A percentile compares a stretch with the other conserved stretches of the same genome.
Evolutionary conservation across 2,888 invertebrate genomes (phyloP).

Genomic region (Drosophila pegasa): DNA sequence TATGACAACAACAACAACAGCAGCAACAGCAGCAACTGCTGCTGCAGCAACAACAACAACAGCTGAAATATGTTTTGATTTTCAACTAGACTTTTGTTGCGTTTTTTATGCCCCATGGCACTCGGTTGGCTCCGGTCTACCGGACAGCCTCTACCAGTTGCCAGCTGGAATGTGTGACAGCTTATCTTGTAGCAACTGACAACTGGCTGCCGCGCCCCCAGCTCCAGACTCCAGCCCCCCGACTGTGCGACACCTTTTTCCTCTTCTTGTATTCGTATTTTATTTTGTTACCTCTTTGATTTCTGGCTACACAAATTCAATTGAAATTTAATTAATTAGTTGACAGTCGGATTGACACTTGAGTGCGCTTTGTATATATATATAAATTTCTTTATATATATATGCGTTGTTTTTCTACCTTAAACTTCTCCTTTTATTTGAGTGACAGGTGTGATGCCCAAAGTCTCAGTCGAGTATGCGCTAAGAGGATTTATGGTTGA

Average conservation of each 20-base stretch:
- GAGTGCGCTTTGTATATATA: constrained; percentile 53
- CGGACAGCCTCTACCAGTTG: constrained; percentile 37
- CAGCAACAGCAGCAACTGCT: constrained; percentile 22
- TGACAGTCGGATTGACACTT: constrained; percentile 83
- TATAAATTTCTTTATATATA: neutral
- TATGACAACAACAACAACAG: constrained; percentile 55
- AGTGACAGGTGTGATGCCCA: constrained; percentile 64
- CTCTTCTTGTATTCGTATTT: constrained; percentile 11
- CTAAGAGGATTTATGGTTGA: constrained; percentile 4
- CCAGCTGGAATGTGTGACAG: constrained; percentile 80
- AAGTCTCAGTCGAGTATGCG: neutral
- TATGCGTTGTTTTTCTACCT: constrained; percentile 23
- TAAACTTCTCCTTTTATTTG: constrained; percentile 26
- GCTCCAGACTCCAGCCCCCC: constrained; percentile 48
- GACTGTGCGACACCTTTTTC: constrained; percentile 67
- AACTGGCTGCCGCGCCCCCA: constrained; percentile 69
- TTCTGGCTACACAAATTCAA: constrained; percentile 82
- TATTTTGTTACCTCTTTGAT: constrained; percentile 35
- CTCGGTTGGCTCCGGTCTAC: constrained; percentile 12
- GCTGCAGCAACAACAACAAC: constrained; percentile 30
- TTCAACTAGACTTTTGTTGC: constrained; percentile 72
- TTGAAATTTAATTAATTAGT: constrained; percentile 85
- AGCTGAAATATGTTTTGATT: constrained; percentile 74
- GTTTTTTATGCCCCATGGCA: constrained; percentile 55
- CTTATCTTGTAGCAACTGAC: constrained; percentile 83